phyloP scores from a whole-genome alignment of 2,113 vertebrate genomes.

The Nothocercus nigrocapillus region DNA sequence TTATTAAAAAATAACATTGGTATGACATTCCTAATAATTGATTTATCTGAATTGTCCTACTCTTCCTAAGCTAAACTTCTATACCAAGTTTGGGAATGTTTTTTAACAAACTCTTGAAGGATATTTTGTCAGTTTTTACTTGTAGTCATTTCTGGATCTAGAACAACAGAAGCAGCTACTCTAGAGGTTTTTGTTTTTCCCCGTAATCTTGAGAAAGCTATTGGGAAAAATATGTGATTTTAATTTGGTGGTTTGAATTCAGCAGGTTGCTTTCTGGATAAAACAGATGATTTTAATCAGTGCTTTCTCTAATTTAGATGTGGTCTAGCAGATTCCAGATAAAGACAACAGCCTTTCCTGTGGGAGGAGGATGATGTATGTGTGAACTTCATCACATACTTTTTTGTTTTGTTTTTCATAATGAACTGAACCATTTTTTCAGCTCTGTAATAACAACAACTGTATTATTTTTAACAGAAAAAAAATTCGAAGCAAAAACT shows the following conservation, averaged over 20 bases:
- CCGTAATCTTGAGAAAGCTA: not conserved
- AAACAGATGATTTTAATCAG: not conserved
- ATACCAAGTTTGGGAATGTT: not conserved
- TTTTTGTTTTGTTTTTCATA: not conserved
- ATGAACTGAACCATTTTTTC: not conserved
- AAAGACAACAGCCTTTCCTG: not conserved
- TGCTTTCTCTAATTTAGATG: not conserved
- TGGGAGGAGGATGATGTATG: not conserved
- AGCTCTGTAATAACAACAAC: not conserved
- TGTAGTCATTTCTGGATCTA: not conserved
- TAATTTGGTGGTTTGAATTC: not conserved
- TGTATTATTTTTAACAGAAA: not conserved
- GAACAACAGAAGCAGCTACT: not conserved
- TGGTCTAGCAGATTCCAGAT: not conserved
- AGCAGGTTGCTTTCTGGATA: not conserved
- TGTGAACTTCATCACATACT: not conserved
- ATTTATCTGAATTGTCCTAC: not conserved
- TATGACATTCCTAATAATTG: too few relatives aligned
- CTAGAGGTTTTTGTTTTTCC: not conserved
- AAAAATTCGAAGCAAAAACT: not conserved
- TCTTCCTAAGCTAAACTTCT: not conserved
- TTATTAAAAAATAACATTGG: too few relatives aligned
- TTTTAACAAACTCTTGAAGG: not conserved
- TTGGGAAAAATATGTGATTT: not conserved
- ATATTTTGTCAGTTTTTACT: not conserved